These are phyloP conservation scores for Clamator glandarius DNA, from an alignment of 2,797 vertebrate species.

Conservation along the genomic window DNA sequence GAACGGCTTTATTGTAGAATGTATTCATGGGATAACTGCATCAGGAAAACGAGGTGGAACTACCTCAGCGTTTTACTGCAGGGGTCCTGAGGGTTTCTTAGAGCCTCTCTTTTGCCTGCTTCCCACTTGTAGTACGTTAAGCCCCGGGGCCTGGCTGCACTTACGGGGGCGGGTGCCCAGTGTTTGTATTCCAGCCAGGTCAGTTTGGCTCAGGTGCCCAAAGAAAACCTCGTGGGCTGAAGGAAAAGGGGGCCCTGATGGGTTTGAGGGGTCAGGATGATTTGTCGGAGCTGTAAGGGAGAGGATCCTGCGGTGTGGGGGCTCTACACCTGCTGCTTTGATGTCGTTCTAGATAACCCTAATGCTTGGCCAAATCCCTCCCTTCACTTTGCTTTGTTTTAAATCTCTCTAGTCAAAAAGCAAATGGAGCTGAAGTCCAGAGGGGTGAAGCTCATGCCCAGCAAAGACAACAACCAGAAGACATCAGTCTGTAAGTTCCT, in stretches of 20 bases:
- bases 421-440: conserved; percentile 97
- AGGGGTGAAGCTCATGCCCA: conserved; percentile 97
- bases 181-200: rapidly evolving
- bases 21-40: not conserved
- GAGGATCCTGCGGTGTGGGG: rapidly evolving
- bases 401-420: conserved; percentile 90
- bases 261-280: not conserved
- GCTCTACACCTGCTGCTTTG: rapidly evolving
- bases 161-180: rapidly evolving
- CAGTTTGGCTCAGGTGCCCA: not conserved
- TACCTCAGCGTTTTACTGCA: not conserved
- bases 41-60: not conserved
- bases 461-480: conserved; percentile 98
- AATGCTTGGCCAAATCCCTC: not conserved
- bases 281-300: not conserved
- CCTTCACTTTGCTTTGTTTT: not conserved
- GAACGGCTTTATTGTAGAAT: not conserved
- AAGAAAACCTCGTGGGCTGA: rapidly evolving
- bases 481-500: conserved; percentile 96
- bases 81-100: not conserved
- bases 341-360: not conserved
- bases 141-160: no score
- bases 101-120: not conserved
- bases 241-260: rapidly evolving
- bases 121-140: not conserved